Evolutionary conservation across 2,113 vertebrate genomes (phyloP), one percentile per base, ranked within the genome.

Genomic region (Zosterops borbonicus): DNA sequence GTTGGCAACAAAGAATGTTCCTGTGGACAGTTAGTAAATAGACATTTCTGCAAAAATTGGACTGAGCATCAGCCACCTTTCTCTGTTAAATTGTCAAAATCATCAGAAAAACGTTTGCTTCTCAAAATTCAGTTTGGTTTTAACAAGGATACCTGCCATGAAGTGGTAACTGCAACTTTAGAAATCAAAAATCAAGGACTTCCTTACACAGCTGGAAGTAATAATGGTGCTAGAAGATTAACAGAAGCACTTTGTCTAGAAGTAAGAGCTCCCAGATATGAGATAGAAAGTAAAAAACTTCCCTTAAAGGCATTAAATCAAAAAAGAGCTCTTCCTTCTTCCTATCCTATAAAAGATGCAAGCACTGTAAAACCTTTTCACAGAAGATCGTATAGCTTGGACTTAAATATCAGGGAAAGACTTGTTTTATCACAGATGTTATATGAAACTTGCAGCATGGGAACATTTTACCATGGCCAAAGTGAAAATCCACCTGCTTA

Each of bases 1-100:
- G 95, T 98, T 97, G 98, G 97, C 97, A 98, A 97, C 95, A 97
- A 98, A 98, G 98, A 98, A 98, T 98, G 97, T 96, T 98, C 98
- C 94, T 98, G 98, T 97, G 98, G 98, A 92, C 97, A 90, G 55
- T 96, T 96, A 95, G 96, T 97, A 95, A 95, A 97, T 56, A 96
- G 98, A 83, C 97, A 98, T 97, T 97, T 99, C 88, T 98, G 96
- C 94, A 98, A 98, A 95, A 99, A 98, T 95, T 95, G 94, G 13
- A 98, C 98, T 41, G 98, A 98, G 87, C 96, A 55, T 52, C 98
- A 98, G 87, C 73, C 97, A 95, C 65, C 97, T 96, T 84, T 76
- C 75, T 95, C 96, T 91, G 39, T 92, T 90, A 73, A 83, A 80
- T 75, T 97, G 87, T 83, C 92, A 95, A 97, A 97, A 94, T 97